phyloP scores from a whole-genome alignment of 2,113 vertebrate species.

The Natator depressus region DNA sequence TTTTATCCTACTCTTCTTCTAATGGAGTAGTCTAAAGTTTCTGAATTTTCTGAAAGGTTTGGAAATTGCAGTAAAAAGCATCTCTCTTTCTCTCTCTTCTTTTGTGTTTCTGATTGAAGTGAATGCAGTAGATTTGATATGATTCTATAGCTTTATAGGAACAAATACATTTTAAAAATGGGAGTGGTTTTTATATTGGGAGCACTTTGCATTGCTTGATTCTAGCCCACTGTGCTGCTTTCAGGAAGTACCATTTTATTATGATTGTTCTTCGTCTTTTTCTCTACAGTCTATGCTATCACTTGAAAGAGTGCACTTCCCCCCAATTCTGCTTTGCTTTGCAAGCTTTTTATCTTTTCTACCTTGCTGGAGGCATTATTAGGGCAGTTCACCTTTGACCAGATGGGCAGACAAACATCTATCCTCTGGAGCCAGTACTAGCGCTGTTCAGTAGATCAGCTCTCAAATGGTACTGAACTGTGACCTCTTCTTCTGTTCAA shows the following conservation, averaged over 20 bases:
- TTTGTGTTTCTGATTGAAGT: not conserved
- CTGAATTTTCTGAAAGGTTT: not conserved
- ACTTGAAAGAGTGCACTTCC: slow-evolving; percentile 45
- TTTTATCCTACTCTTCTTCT: not conserved
- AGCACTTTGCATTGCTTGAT: not conserved
- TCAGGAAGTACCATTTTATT: not conserved
- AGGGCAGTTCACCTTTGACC: slow-evolving; percentile 75
- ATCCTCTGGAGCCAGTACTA: slow-evolving; percentile 67
- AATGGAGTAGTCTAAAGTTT: not conserved
- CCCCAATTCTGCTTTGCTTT: slow-evolving; percentile 1
- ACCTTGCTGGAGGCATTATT: slow-evolving; percentile 75
- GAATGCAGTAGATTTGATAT: not conserved
- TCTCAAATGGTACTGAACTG: slow-evolving; percentile 72
- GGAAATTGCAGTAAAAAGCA: not conserved
- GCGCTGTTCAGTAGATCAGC: slow-evolving; percentile 60
- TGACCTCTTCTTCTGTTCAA: slow-evolving; percentile 75
- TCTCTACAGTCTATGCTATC: not conserved
- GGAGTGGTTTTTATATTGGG: rapidly evolving
- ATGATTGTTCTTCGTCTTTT: slow-evolving; percentile 54
- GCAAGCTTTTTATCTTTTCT: slow-evolving; percentile 59
- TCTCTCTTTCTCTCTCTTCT: rapidly evolving
- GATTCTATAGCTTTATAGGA: rapidly evolving
- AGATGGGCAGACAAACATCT: slow-evolving; percentile 61
- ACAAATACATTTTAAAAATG: not conserved
- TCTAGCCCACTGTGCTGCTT: not conserved